Evolutionary conservation across 2,888 invertebrate species (phyloP), one percentile per base, ranked within the genome.

Genomic region (Theodoxus fluviatilis): DNA sequence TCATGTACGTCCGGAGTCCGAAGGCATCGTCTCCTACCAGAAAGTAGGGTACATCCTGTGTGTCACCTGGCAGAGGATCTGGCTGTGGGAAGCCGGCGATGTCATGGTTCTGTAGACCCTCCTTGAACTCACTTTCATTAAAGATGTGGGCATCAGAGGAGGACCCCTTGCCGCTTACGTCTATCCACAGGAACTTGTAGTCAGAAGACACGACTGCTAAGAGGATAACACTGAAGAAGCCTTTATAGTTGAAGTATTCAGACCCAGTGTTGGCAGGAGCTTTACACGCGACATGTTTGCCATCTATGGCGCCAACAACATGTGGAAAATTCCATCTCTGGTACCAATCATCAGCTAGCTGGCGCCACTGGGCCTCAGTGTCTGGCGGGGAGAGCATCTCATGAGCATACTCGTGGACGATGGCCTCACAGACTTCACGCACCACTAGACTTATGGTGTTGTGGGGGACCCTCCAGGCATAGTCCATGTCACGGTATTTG

Each of bases 401-500:
- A n/a, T 47, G n/a, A n/a, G n/a, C n/a, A n/a, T n/a, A n/a, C n/a
- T n/a, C n/a, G n/a, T n/a, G n/a, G n/a, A 75, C 63, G 37, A 76
- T 76, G 72, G 73, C 77, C 65, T 74, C 22, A 22, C 68, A 65
- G 18, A 75, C 72, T 67, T 75, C 74, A 64, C 71, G 47, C 35
- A 74, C 71, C 3, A 75, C 69, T 4, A 69, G 12, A 25, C 61
- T 67, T 18, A 73, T 57, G 28, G n/a, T 57, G 57, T 57, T 57
- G 28, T 57, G 57, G 12, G 57, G 57, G n/a, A 57, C 57, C 68
- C 77, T 73, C 73, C 74, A 77, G 37, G 64, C 73, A 57, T 68
- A 75, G 55, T 72, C 43, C 74, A 77, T 74, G 63, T 69, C 43
- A 31, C 38, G 15, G 71, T 76, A 76, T n/a, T n/a, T 72, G 38